phyloP scores from a whole-genome alignment of 2,888 invertebrate species.

The Brachyptera risi region DNA sequence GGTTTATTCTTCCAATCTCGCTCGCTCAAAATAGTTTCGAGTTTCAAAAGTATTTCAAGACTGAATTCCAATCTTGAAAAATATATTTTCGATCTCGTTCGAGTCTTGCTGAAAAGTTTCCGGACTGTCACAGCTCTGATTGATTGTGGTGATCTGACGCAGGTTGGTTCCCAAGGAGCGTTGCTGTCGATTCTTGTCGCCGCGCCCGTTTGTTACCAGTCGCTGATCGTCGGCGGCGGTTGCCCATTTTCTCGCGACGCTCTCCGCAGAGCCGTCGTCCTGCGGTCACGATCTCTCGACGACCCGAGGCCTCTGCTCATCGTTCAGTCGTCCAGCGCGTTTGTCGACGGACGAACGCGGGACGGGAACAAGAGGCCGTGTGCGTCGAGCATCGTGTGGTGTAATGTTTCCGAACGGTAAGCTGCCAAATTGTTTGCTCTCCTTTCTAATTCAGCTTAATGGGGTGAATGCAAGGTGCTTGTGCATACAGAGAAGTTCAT shows the following conservation, averaged over 20 bases:
- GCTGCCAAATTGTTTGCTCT: too few relatives aligned
- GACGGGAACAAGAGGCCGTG: conserved; percentile 48
- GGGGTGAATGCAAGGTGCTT: too few relatives aligned
- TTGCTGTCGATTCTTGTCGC: conserved; percentile 64
- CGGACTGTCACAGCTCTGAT: too few relatives aligned
- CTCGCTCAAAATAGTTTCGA: too few relatives aligned
- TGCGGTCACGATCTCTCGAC: conserved; percentile 40
- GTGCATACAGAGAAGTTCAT: too few relatives aligned
- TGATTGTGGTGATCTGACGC: conserved; percentile 9
- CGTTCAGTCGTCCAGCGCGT: conserved; percentile 35
- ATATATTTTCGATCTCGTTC: too few relatives aligned
- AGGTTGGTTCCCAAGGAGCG: conserved; percentile 54
- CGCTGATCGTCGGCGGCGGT: conserved; percentile 65
- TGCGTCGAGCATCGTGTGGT: conserved; percentile 60
- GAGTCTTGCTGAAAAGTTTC: too few relatives aligned
- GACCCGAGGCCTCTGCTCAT: conserved; percentile 34
- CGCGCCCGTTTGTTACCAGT: conserved; percentile 63
- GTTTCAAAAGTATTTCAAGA: too few relatives aligned
- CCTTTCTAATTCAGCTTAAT: too few relatives aligned
- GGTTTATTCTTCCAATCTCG: too few relatives aligned
- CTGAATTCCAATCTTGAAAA: too few relatives aligned
- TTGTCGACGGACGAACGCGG: conserved; percentile 24
- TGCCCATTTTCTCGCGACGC: conserved; percentile 59
- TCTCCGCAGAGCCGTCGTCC: conserved; percentile 52
- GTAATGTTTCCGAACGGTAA: conserved; percentile 46